Evolutionary conservation across 2,113 vertebrate genomes (phyloP), one percentile per base, ranked within the genome.

Genomic region (Apistogramma diplotaenia): DNA sequence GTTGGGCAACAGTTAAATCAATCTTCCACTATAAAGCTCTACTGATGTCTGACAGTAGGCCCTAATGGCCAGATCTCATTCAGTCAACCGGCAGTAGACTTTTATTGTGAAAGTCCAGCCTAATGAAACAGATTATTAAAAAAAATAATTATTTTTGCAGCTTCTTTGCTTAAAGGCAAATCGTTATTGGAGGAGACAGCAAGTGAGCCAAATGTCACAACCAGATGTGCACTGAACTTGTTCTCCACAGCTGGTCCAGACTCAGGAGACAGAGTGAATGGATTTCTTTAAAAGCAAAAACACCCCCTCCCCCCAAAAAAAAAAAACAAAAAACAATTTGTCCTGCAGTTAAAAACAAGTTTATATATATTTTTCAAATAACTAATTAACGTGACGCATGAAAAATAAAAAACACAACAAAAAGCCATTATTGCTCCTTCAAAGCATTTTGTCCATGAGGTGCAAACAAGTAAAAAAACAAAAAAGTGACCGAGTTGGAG

Each of bases 1-100:
- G 86, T 82, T 80, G 88, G 82, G 82, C 82, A 84, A 33, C 71
- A 43, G 11, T 71, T 62, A 78, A 86, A 82, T 10, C 57, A 27
- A 79, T 59, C 81, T 84, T 70, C 59, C 60, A 62, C 82, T 25
- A 31, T 70, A 76, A 80, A 80, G 29, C 13, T 0, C 35, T 1
- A n/a, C 76, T 58, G 25, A 51, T 57, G 80, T 78, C 73, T 71
- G 75, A 49, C 61, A 82, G 56, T 6, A 9, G 23, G 15, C 59
- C 73, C 10, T 5, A 43, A 29, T 3, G 16, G 13, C 4, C 35
- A 53, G 18, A 51, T 29, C 49, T 11, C 37, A 74, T 19, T 27
- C 8, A 43, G 35, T 65, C 51, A 53, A 18, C 74, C 40, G 43
- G 35, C n/a, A 37, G 56, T 46, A 51, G 6, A 13, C 51, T 59